Evolutionary conservation across 2,113 vertebrate species (phyloP), one percentile per base, ranked within the genome.

Genomic region (Urocolius indicus): DNA sequence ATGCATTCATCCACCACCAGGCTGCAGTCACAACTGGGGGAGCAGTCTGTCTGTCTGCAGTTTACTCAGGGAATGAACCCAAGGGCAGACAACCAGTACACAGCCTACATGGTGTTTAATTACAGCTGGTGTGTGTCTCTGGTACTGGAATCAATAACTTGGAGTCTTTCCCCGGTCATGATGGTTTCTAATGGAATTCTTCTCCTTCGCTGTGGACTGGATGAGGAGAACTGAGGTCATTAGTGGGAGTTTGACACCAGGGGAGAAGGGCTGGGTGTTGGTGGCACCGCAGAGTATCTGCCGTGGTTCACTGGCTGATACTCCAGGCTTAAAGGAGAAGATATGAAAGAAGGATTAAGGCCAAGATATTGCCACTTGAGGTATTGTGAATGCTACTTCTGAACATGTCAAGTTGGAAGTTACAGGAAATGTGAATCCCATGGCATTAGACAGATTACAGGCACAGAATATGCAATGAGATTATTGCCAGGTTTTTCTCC

Each of bases 1-100:
- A 94, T 81, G 88, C 93, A 95, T 84, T 92, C 80, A 4, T 71
- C 4, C 79, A 85, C 34, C 27, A 16, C 17, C 8, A 51, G 89
- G 7, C 85, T 15, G 72, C 87, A 52, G 92, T 27, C 45, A 1
- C 51, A 26, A 81, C 81, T 15, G 11, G 59, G 46, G 22, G 87
- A 83, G 83, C 90, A 59, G 78, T 69, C 69, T 81, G 91, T 81
- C 65, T 8, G 34, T 77, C 79, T 83, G 81, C 62, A n/a, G 45
- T 43, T 59, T 69, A 26, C 46, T 30, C 17, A 3, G 24, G 85
- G 85, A 73, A 5, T 7, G 36, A 73, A 63, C 46, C 90, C 93
- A 67, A 66, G 82, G 91, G 71, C 87, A 83, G 71, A 36, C 69
- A 22, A 32, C 24, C 72, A 36, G 52, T 22, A 14, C 62, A 1